Conservation (phyloP, 1,140 invertebrate genomes). For the Drosophila equinoxialis region DNA sequence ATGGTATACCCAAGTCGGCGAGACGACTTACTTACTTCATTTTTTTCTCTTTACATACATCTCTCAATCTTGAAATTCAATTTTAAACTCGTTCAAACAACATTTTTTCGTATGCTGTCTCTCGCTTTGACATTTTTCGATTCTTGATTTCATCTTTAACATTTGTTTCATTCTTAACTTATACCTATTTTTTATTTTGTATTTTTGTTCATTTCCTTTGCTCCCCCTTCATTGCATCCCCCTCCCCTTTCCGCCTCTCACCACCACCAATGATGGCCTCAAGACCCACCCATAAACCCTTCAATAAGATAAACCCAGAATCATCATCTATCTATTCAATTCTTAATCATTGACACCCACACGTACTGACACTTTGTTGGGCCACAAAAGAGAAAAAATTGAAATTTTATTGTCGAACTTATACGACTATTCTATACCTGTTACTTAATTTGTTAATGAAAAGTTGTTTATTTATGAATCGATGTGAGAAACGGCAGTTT, state of each 20-base stretch:
- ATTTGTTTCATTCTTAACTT: slow-evolving; percentile 16
- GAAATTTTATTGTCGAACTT: neutral
- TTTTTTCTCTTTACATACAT: no score
- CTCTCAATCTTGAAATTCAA: neutral
- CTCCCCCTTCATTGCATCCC: slow-evolving; percentile 25
- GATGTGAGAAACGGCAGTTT: no score
- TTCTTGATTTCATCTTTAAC: slow-evolving; percentile 17
- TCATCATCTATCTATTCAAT: neutral
- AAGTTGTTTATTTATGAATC: neutral
- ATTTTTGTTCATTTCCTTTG: slow-evolving; percentile 22
- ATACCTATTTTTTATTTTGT: neutral
- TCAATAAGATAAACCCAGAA: neutral
- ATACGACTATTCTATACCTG: neutral
- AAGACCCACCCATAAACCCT: neutral
- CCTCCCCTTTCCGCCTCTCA: neutral
- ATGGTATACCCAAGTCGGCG: no score
- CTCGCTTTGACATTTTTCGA: slow-evolving; percentile 41
- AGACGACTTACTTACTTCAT: no score
- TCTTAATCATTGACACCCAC: slow-evolving; percentile 28
- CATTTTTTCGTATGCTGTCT: slow-evolving; percentile 17
- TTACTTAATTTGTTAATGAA: neutral
- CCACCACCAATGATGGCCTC: neutral
- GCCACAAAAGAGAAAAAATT: slow-evolving; percentile 33
- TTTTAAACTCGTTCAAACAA: neutral
- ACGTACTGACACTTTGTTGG: slow-evolving; percentile 47